Percentiles rank a stretch among this genome's conserved stretches.
Conservation (phyloP, 1,140 invertebrate genomes). For the Sminthurinus signatus region DNA sequence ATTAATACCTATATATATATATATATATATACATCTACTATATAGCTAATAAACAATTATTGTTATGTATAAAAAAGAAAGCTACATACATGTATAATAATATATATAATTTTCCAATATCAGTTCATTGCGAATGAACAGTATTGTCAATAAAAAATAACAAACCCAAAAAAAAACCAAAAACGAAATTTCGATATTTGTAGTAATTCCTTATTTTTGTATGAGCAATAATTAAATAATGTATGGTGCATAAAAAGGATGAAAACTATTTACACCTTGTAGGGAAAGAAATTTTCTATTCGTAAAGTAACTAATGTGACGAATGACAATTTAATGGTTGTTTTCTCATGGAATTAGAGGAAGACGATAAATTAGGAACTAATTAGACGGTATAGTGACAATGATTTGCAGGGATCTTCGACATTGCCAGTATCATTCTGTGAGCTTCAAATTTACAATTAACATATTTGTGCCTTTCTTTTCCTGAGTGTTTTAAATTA, state of each 20-base stretch:
- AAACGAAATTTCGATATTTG: not conserved
- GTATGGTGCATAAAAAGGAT: no score
- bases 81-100: not conserved
- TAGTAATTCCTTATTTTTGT: not conserved
- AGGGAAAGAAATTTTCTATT: no score
- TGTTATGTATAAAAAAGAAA: not conserved
- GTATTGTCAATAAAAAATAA: conserved; percentile 5
- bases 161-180: not conserved
- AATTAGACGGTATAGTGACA: conserved; percentile 13
- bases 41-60: no score
- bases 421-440: conserved; percentile 9
- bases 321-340: conserved; percentile 1
- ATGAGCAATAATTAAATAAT: no score
- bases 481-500: conserved; percentile 7
- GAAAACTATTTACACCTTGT: no score
- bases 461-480: conserved; percentile 1
- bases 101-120: not conserved
- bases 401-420: conserved; percentile 12
- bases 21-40: no score
- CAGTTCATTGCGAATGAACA: conserved; percentile 1
- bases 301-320: not conserved
- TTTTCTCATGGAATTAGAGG: not conserved
- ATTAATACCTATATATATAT: no score
- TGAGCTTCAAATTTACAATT: conserved; percentile 4
- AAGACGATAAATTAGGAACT: conserved; percentile 3